phyloP scores from a whole-genome alignment of 2,888 invertebrate species.

The Ophion slaviceki region DNA sequence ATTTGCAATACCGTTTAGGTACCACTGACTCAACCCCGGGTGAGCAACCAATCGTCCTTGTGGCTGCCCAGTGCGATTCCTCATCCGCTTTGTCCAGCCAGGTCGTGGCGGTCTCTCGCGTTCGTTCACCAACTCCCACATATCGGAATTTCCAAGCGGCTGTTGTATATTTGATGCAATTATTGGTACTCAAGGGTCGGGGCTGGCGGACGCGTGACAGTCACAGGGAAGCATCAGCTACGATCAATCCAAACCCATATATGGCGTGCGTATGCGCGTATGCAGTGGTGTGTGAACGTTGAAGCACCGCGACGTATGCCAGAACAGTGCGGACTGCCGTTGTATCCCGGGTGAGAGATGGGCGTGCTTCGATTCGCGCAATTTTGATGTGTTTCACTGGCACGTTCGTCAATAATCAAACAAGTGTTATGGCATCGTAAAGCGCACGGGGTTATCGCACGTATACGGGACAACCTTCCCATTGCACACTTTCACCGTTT shows the following conservation, averaged over 20 bases:
- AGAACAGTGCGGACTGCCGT: slow-evolving; percentile 13
- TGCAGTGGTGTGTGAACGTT: background rate
- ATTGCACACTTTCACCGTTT: slow-evolving; percentile 12
- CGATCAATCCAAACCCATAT: background rate
- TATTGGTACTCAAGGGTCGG: slow-evolving; percentile 65
- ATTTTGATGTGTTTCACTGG: slow-evolving; percentile 39
- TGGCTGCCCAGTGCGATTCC: slow-evolving; percentile 54
- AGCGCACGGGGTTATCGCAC: slow-evolving; percentile 19
- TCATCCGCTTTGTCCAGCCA: slow-evolving; percentile 48
- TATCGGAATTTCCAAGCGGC: slow-evolving; percentile 29
- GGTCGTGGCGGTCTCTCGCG: slow-evolving; percentile 19
- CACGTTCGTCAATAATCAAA: slow-evolving; percentile 68
- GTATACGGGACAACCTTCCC: background rate
- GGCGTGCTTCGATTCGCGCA: slow-evolving; percentile 17
- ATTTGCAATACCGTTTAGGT: slow-evolving; percentile 20
- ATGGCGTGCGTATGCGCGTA: background rate
- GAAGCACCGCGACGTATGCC: slow-evolving; percentile 12
- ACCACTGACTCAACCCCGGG: background rate
- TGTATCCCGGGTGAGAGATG: slow-evolving; percentile 21
- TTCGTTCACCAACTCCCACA: slow-evolving; percentile 29
- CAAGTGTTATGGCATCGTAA: slow-evolving; percentile 64
- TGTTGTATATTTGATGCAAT: slow-evolving; percentile 69
- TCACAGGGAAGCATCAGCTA: slow-evolving; percentile 45
- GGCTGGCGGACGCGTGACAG: slow-evolving; percentile 56
- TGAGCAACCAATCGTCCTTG: slow-evolving; percentile 40